Evolutionary conservation across 2,113 vertebrate species (phyloP).

Genomic region (Piprites chloris): DNA sequence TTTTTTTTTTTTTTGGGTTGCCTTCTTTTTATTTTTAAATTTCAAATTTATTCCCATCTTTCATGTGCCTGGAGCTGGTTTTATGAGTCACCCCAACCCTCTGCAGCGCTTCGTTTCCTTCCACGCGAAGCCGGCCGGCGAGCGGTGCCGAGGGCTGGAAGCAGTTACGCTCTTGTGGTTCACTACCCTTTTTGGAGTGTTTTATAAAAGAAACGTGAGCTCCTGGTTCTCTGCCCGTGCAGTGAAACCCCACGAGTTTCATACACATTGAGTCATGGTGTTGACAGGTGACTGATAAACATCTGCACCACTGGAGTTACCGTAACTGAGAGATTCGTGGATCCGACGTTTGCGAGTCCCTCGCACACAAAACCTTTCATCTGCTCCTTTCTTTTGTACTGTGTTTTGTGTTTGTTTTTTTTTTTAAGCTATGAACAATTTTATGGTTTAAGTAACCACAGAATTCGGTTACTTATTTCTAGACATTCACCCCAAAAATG

Average conservation of each 20-base stretch:
- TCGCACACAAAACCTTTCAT: constrained; percentile 28
- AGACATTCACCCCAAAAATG: neutral
- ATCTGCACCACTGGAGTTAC: constrained; percentile 73
- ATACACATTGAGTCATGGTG: constrained; percentile 74
- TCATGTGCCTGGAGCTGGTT: constrained; percentile 23
- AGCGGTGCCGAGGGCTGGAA: constrained; percentile 44
- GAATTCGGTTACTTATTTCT: constrained; percentile 50
- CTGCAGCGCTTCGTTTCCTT: neutral
- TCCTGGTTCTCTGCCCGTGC: constrained; percentile 72
- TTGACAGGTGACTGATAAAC: constrained; percentile 78
- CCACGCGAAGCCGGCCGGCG: constrained; percentile 7
- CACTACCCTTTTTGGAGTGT: constrained; percentile 63
- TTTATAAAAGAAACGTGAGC: constrained; percentile 77
- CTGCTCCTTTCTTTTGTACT: neutral
- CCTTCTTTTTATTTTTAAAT: neutral
- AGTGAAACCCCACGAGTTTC: constrained; percentile 72
- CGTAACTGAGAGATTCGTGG: constrained; percentile 61
- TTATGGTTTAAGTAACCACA: constrained; percentile 27
- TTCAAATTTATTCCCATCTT: neutral
- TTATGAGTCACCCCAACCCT: constrained; percentile 55
- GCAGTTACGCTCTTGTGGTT: constrained; percentile 72
- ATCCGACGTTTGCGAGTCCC: constrained; percentile 27
- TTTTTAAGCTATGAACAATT: neutral
- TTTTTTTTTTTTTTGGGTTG: neutral
- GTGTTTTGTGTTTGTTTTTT: neutral